Base-by-base conservation (phyloP, 2,113 vertebrate species). In the Dasyprocta punctata region DNA sequence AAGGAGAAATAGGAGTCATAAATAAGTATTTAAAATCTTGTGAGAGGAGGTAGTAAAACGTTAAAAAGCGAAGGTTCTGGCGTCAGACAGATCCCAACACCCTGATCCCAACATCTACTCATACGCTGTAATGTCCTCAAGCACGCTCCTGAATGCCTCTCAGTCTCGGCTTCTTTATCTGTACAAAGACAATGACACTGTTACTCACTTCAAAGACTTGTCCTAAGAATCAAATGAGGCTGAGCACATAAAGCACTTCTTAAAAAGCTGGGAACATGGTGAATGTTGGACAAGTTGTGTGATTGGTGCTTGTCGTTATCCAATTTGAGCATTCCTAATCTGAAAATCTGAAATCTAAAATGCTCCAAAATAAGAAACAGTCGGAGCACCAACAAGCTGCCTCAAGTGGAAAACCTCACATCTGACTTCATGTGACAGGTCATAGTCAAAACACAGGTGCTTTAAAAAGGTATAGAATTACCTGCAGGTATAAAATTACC, bases 21-120 rank as follows among this genome's bases (percentile, higher is more conserved):
- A 92, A 75, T 90, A 86, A 91, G 24, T 30, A 87, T 86, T 96
- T 90, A 92, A 84, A 93, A 58, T 69, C 41, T 52, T 84, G 5
- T 10, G 24, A 12, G 86, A 85, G 77, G 54, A 94, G n/a, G 41
- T 12, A 22, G 38, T 36, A 91, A 93, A 85, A 91, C 14, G 44
- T 19, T 49, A 41, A 86, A 86, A 85, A 89, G 86, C 13, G 33
- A 44, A 12, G 2, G 12, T 78, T 65, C 52, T 84, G 56, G 84
- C 9, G 8, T 77, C 60, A 92, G 60, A 94, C 3, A 71, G n/a
- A n/a, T n/a, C n/a, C n/a, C n/a, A n/a, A n/a, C 20, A 38, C 49
- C 75, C 8, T 26, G 10, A 22, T 77, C 33, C 60, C 38, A 33
- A 17, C 7, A 65, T 6, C 54, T 36, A 20, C 3, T 11, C 16